These are phyloP conservation scores for Miniopterus natalensis DNA, from an alignment of 2,113 vertebrate species.

Conservation along the genomic window DNA sequence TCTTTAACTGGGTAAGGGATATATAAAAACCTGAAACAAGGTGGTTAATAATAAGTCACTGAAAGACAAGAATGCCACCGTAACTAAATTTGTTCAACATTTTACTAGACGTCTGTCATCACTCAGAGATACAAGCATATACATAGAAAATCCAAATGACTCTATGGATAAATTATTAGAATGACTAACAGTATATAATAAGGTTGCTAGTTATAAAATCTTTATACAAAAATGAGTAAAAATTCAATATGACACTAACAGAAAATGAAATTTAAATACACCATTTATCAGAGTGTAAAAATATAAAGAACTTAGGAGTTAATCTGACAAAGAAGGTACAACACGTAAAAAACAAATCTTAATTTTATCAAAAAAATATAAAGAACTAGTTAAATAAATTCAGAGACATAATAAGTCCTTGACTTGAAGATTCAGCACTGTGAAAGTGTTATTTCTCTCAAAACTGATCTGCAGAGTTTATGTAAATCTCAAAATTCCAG, in stretches of 20 bases:
- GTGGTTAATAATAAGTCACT: not conserved
- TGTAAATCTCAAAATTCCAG: conserved; percentile 9
- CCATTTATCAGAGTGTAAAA: not conserved
- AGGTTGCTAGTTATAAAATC: not conserved
- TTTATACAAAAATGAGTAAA: conserved; percentile 38
- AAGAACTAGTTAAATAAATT: conserved; percentile 13
- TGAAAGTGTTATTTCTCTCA: not conserved
- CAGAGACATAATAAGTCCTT: not conserved
- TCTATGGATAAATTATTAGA: conserved; percentile 12
- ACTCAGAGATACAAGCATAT: not conserved
- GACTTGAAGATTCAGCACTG: not conserved
- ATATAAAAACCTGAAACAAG: conserved; percentile 17
- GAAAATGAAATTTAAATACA: not conserved
- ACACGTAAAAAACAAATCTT: not conserved
- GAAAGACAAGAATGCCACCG: not conserved
- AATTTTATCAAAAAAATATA: conserved; percentile 32
- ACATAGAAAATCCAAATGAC: not conserved
- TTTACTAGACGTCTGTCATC: not conserved
- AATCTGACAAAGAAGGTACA: not conserved
- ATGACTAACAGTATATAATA: not conserved
- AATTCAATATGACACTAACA: conserved; percentile 37
- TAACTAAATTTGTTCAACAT: not conserved
- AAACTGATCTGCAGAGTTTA: conserved; percentile 33
- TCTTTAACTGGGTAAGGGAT: not conserved
- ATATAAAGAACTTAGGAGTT: not conserved